A percentile compares a stretch with the other conserved stretches of the same genome.
Evolutionary conservation across 1,140 invertebrate genomes (phyloP).

Genomic region (Potamilus streckersoni): DNA sequence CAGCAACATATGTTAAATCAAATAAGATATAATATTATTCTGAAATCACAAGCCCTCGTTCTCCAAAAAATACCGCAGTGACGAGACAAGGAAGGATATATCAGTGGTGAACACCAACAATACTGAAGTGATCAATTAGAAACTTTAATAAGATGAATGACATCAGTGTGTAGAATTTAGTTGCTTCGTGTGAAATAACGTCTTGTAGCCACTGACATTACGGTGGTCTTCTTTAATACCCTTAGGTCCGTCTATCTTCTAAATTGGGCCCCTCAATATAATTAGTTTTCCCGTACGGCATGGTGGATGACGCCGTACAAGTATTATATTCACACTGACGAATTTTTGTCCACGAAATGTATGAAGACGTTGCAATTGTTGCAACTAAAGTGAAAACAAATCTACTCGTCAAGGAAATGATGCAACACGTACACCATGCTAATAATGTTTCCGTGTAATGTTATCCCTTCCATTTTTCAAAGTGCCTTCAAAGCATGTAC

Average conservation of each 20-base stretch:
- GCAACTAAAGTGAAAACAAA: too few species aligned
- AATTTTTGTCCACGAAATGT: too few species aligned
- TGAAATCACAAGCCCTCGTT: conserved; percentile 21
- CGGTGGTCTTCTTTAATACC: not conserved
- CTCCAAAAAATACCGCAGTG: conserved; percentile 21
- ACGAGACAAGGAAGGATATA: conserved; percentile 4
- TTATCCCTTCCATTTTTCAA: too few species aligned
- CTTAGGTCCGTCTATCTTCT: not conserved
- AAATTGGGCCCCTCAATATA: conserved; percentile 2
- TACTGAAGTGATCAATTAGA: conserved; percentile 23
- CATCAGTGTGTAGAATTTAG: conserved; percentile 13
- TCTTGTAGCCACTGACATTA: not conserved
- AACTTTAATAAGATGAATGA: conserved; percentile 17
- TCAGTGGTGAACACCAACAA: conserved; percentile 24
- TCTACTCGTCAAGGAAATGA: too few species aligned
- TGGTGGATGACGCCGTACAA: too few species aligned
- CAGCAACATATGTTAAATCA: conserved; percentile 15
- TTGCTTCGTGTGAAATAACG: conserved; percentile 15
- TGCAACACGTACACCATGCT: too few species aligned
- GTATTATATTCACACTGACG: too few species aligned
- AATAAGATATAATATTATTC: conserved; percentile 17
- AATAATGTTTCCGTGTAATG: too few species aligned
- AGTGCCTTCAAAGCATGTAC: too few species aligned
- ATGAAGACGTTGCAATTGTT: too few species aligned
- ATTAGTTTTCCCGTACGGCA: conserved; percentile 11